Evolutionary conservation across 2,888 invertebrate genomes (phyloP).

Genomic region (Xiphydria camelus): DNA sequence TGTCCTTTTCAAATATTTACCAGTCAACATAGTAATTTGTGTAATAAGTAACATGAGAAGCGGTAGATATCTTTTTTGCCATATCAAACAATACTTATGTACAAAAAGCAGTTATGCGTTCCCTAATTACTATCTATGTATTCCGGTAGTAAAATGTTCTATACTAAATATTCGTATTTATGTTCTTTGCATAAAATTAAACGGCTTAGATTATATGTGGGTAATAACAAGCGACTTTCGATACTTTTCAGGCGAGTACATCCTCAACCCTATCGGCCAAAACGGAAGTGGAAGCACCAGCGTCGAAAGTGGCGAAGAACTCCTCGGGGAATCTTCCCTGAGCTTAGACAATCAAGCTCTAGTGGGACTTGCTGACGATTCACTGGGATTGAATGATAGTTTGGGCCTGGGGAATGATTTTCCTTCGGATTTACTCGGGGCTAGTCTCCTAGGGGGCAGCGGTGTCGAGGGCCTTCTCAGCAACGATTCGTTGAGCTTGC

Average conservation of each 20-base stretch:
- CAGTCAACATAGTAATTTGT: too few species aligned
- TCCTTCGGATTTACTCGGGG: conserved; percentile 46
- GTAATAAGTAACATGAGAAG: too few species aligned
- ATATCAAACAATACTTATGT: too few species aligned
- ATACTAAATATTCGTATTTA: too few species aligned
- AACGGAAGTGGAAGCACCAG: conserved; percentile 26
- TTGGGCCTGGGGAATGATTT: conserved; percentile 53
- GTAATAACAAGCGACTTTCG: too few species aligned
- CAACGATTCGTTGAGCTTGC: conserved; percentile 58
- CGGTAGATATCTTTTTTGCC: too few species aligned
- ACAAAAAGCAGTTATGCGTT: too few species aligned
- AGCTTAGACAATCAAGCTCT: conserved; percentile 41
- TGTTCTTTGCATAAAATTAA: too few species aligned
- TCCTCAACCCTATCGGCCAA: conserved; percentile 45
- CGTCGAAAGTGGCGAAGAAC: conserved; percentile 30
- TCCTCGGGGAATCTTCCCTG: conserved; percentile 39
- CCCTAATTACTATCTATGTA: too few species aligned
- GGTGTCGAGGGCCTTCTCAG: conserved; percentile 48
- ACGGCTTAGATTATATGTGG: too few species aligned
- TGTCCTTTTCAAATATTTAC: too few species aligned
- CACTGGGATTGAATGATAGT: conserved; percentile 46
- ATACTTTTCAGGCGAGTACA: conserved; percentile 57
- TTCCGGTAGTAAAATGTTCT: too few species aligned
- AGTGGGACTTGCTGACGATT: conserved; percentile 47
- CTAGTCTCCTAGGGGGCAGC: conserved; percentile 38